phyloP scores from a whole-genome alignment of 2,113 vertebrate species.

The Rousettus leschenaultii region DNA sequence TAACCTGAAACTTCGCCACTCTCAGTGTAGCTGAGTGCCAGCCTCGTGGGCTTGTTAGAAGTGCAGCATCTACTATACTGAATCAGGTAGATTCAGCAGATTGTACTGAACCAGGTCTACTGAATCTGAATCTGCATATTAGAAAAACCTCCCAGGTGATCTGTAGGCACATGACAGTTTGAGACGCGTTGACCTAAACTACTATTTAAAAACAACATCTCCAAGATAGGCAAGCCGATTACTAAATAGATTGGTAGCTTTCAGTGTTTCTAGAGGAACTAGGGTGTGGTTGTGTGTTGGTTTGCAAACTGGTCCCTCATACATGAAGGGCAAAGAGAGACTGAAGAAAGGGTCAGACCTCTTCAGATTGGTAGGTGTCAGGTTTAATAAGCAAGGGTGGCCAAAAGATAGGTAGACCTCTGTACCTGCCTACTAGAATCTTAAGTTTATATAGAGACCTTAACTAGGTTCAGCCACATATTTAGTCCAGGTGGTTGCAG shows the following conservation, averaged over 20 bases:
- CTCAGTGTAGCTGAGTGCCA: too few relatives aligned
- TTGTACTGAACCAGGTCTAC: background rate
- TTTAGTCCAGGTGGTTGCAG: background rate
- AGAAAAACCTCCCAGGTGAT: background rate
- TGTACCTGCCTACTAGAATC: background rate
- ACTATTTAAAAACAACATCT: background rate
- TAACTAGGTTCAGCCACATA: background rate
- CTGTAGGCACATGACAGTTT: background rate
- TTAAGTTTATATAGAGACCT: background rate
- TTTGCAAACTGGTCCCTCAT: background rate
- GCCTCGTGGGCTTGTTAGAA: background rate
- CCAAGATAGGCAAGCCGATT: background rate
- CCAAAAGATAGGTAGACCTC: background rate
- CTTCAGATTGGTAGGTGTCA: background rate
- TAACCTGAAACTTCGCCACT: background rate
- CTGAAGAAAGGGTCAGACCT: background rate
- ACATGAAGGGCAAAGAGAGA: background rate
- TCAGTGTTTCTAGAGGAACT: background rate
- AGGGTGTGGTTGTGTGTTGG: background rate
- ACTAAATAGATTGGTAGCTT: background rate
- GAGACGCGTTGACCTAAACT: background rate
- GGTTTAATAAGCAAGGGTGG: background rate
- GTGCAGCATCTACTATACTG: too few relatives aligned
- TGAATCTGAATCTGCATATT: background rate
- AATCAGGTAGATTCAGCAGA: background rate